Percentiles rank a stretch among this genome's conserved stretches.
Evolutionary conservation across 1,140 invertebrate genomes (phyloP).

Genomic region (Copidosoma floridanum): DNA sequence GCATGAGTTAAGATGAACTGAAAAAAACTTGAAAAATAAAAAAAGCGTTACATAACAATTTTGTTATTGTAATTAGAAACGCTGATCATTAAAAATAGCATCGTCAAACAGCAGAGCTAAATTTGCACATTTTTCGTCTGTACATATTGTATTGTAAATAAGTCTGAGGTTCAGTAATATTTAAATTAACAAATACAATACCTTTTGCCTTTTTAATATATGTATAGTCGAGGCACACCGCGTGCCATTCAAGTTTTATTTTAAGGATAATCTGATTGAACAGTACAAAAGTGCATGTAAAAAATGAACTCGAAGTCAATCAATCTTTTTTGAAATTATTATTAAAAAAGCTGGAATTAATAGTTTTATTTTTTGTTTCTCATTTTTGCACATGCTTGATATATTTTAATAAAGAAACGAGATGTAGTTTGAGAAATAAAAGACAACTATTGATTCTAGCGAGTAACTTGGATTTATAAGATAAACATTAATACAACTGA

Average conservation of each 20-base stretch:
- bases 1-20: no score
- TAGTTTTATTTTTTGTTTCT: no score
- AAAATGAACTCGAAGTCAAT: no score
- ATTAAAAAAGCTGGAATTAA: no score
- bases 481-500: not conserved
- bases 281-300: not conserved
- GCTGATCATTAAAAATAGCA: constrained; percentile 23
- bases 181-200: not conserved
- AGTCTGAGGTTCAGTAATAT: constrained; percentile 2
- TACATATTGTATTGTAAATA: constrained; percentile 48
- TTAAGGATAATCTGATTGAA: not conserved
- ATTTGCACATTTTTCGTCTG: constrained; percentile 33
- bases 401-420: no score
- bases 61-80: no score
- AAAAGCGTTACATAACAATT: constrained; percentile 22
- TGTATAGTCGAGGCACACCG: not conserved
- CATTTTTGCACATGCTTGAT: no score
- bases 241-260: not conserved
- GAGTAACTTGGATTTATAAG: no score
- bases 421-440: no score
- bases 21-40: no score
- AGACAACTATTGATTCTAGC: no score
- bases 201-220: constrained; percentile 13
- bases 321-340: no score
- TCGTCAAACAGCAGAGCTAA: constrained; percentile 24